Evolutionary conservation across 2,888 invertebrate genomes (phyloP).

Genomic region (Enchytraeus crypticus): DNA sequence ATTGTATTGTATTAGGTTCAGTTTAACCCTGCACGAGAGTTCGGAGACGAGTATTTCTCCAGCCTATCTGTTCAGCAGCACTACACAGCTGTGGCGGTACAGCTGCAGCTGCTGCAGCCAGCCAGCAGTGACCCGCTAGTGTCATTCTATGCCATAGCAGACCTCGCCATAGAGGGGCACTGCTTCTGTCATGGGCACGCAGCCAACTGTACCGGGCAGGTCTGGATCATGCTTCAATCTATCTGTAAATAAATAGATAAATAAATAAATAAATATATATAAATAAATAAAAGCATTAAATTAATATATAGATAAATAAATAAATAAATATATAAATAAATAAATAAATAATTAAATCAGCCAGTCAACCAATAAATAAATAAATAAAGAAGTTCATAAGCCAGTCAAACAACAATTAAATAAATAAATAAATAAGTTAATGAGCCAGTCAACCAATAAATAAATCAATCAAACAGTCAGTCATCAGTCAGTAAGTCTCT

Average conservation of each 20-base stretch:
- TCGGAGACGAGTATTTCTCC: constrained; percentile 13
- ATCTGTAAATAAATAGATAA: no score
- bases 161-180: constrained; percentile 28
- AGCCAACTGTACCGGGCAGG: constrained; percentile 24
- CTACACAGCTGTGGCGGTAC: constrained; percentile 24
- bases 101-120: constrained; percentile 26
- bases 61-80: constrained; percentile 11
- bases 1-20: constrained; percentile 23
- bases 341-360: no score
- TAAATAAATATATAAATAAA: no score
- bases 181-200: constrained; percentile 32
- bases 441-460: background rate
- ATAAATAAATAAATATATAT: background rate
- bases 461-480: background rate
- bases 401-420: background rate
- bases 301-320: no score
- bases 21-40: constrained; percentile 22
- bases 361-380: no score
- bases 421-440: background rate
- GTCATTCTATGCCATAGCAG: constrained; percentile 30
- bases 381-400: no score
- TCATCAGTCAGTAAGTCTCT: background rate
- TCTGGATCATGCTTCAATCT: constrained; percentile 13
- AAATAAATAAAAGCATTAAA: no score
- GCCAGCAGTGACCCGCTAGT: constrained; percentile 14